A percentile compares a stretch with the other conserved stretches of the same genome.
These are phyloP conservation scores for Cordilura impudica DNA, from an alignment of 2,888 invertebrate species.

Conservation along the genomic window DNA sequence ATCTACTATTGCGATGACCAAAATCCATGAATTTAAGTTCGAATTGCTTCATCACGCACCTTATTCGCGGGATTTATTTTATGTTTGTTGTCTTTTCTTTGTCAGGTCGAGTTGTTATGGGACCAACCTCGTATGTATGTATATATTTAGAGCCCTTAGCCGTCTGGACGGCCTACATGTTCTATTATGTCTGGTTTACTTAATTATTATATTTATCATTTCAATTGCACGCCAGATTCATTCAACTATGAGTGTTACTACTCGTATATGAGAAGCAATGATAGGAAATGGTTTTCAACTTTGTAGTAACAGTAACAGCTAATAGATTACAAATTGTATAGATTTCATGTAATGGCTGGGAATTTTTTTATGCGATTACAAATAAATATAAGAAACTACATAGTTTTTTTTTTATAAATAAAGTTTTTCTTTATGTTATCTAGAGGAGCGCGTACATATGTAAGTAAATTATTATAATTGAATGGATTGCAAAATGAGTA, in stretches of 20 bases:
- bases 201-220: not conserved
- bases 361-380: not conserved
- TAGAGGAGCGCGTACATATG: conserved; percentile 5
- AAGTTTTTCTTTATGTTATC: conserved; percentile 15
- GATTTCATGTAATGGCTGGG: not conserved
- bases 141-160: not conserved
- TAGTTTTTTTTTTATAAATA: conserved; percentile 12
- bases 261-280: not conserved
- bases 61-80: no score
- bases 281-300: not conserved
- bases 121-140: no score
- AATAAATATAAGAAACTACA: conserved; percentile 3
- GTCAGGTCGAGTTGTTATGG: no score
- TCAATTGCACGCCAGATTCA: not conserved
- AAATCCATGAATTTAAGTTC: no score
- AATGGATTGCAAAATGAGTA: conserved; percentile 29
- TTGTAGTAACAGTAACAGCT: not conserved
- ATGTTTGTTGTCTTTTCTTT: no score
- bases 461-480: conserved; percentile 9
- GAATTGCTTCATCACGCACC: no score
- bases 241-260: no score
- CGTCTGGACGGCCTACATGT: not conserved
- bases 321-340: not conserved
- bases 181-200: not conserved
- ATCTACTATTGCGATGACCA: no score